These are phyloP conservation scores for Callopanchax toddi DNA, from an alignment of 2,113 vertebrate species.

Conservation along the genomic window DNA sequence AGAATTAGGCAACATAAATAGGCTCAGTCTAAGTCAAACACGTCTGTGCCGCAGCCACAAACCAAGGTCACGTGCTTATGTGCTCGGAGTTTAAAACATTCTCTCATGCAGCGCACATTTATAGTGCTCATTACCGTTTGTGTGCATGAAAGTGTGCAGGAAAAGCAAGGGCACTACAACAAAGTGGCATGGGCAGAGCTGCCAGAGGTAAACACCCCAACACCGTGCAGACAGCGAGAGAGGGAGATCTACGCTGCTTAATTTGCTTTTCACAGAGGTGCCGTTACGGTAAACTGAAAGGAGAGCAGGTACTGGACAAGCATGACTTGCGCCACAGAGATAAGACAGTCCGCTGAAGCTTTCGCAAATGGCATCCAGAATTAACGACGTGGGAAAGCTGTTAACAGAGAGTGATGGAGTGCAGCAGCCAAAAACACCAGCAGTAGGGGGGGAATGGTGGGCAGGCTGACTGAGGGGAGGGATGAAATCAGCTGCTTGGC, in stretches of 20 bases:
- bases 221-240: slow-evolving; percentile 35
- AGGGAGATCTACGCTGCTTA: slow-evolving; percentile 40
- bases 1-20: slow-evolving; percentile 27
- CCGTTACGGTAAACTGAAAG: slow-evolving; percentile 56
- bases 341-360: slow-evolving; percentile 56
- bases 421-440: slow-evolving; percentile 56
- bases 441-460: slow-evolving; percentile 44
- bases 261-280: slow-evolving; percentile 68
- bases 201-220: slow-evolving; percentile 37
- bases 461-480: slow-evolving; percentile 35
- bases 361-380: slow-evolving; percentile 60
- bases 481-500: slow-evolving; percentile 43
- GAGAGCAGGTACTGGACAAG: slow-evolving; percentile 46
- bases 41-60: slow-evolving; percentile 1
- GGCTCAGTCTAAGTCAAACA: slow-evolving; percentile 9
- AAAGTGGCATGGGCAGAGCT: slow-evolving; percentile 41
- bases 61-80: slow-evolving; percentile 23
- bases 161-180: slow-evolving; percentile 29
- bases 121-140: slow-evolving; percentile 40
- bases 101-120: slow-evolving; percentile 17
- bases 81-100: slow-evolving; percentile 4
- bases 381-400: slow-evolving; percentile 68
- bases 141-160: slow-evolving; percentile 29
- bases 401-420: slow-evolving; percentile 68
- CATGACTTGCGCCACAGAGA: slow-evolving; percentile 61